These are phyloP conservation scores for Dinomys branickii DNA, from an alignment of 2,113 vertebrate genomes.

Conservation along the genomic window DNA sequence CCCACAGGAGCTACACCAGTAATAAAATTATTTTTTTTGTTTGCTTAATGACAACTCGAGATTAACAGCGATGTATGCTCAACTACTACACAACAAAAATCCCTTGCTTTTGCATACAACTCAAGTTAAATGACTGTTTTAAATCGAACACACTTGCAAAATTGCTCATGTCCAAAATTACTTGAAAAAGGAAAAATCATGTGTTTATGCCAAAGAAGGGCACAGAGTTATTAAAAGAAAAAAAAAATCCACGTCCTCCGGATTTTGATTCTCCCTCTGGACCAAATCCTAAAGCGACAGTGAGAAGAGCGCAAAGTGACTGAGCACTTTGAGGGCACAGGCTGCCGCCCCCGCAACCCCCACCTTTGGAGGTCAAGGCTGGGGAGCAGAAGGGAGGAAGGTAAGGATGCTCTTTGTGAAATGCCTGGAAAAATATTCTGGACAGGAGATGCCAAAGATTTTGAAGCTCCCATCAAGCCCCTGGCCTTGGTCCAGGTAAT, in stretches of 20 bases:
- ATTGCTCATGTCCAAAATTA: conserved; percentile 1
- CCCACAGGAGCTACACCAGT: not conserved
- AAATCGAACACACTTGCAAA: conserved; percentile 56
- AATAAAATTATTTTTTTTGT: not conserved
- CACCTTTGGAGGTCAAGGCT: not conserved
- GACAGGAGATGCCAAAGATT: conserved; percentile 84
- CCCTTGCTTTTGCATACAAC: conserved; percentile 33
- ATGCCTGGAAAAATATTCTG: conserved; percentile 79
- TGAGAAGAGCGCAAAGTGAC: not conserved
- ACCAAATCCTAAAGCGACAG: not conserved
- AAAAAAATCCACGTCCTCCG: not conserved
- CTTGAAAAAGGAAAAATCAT: conserved; percentile 20
- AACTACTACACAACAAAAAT: conserved; percentile 23
- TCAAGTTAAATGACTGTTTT: conserved; percentile 52
- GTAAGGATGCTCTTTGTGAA: conserved; percentile 52
- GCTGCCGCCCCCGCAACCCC: not conserved
- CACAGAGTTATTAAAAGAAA: not conserved
- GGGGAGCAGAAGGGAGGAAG: conserved; percentile 25
- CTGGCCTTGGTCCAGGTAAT: conserved; percentile 84
- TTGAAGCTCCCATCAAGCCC: conserved; percentile 81
- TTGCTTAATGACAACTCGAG: not conserved
- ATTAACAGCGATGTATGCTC: not conserved
- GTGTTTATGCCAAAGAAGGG: conserved; percentile 14
- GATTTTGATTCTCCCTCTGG: conserved; percentile 27
- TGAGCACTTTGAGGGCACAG: not conserved